Conservation (phyloP, 2,797 vertebrate species). For the Remorina albescens region DNA sequence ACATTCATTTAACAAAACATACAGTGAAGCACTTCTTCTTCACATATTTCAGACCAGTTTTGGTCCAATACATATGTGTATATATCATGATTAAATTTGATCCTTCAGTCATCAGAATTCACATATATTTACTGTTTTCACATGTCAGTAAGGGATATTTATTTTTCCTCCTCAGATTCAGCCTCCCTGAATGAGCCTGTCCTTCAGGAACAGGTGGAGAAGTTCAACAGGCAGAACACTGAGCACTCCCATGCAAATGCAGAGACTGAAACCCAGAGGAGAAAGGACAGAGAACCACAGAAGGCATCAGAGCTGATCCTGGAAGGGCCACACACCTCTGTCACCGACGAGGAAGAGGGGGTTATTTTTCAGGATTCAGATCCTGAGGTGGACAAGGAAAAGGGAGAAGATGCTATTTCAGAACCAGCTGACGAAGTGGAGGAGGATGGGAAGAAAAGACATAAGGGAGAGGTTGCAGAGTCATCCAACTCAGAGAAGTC, state of each 20-base stretch:
- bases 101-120: too few species aligned
- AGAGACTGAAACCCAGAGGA: slow-evolving; percentile 46
- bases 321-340: slow-evolving; percentile 24
- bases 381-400: slow-evolving; percentile 53
- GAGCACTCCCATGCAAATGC: slow-evolving; percentile 66
- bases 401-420: slow-evolving; percentile 18
- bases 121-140: background rate
- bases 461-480: slow-evolving; percentile 20
- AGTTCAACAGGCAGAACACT: slow-evolving; percentile 89
- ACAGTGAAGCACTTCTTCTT: too few species aligned
- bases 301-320: slow-evolving; percentile 63
- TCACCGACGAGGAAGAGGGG: slow-evolving; percentile 17
- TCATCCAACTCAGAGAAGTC: slow-evolving; percentile 23
- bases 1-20: too few species aligned
- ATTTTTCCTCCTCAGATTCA: slow-evolving; percentile 75
- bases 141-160: background rate
- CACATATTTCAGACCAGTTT: too few species aligned
- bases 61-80: too few species aligned
- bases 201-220: slow-evolving; percentile 83
- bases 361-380: slow-evolving; percentile 54
- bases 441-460: slow-evolving; percentile 47
- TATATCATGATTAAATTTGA: too few species aligned
- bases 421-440: slow-evolving; percentile 32
- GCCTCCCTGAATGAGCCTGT: slow-evolving; percentile 70
- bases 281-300: slow-evolving; percentile 39